Base-by-base conservation (phyloP, 2,888 invertebrate genomes). In the Dryocosmus kuriphilus region DNA sequence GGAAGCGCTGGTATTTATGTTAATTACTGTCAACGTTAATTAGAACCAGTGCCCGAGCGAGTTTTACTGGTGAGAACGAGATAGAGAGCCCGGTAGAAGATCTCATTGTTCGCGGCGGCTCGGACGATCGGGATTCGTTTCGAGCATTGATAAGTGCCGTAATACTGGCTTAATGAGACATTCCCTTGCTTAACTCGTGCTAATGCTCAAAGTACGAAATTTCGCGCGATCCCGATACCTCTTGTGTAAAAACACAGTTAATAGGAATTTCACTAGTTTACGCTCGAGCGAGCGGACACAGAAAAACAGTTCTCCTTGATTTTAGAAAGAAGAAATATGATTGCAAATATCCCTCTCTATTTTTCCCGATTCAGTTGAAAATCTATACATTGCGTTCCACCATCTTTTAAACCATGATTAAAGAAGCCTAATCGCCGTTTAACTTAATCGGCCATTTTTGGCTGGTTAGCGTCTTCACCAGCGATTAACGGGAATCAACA, bases 1-100 rank as follows among this genome's bases (percentile, higher is more conserved):
- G 87, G 86, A 87, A 89, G 88, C 88, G 87, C 86, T 88, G 89
- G 89, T 90, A 90, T 90, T 90, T 90, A 90, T 90, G 90, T 90
- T 90, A 90, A 90, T 90, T 90, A 90, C 89, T 88, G 88, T 90
- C 89, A 89, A 90, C 87, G 89, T 90, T 90, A 90, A 90, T 90
- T 90, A 90, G 89, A 88, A 86, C 85, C 85, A 83, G 81, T 63
- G 76, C 78, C 75, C 78, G 75, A 62, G 76, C 61, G 41, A 38
- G 67, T 46, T 63, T 62, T 60, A 27, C 55, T 46, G 77, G 60
- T 55, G 38, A 71, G 81, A 77, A 74, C 67, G 75, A 65, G 76
- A 63, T 67, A 78, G 78, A 82, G 82, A 63, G 81, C 78, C 55
- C 74, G 74, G 77, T 63, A 57, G 76, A 77, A 76, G 80, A 74